Evolutionary conservation across 2,113 vertebrate species (phyloP), one percentile per base, ranked within the genome.

Genomic region (Oryzias celebensis): DNA sequence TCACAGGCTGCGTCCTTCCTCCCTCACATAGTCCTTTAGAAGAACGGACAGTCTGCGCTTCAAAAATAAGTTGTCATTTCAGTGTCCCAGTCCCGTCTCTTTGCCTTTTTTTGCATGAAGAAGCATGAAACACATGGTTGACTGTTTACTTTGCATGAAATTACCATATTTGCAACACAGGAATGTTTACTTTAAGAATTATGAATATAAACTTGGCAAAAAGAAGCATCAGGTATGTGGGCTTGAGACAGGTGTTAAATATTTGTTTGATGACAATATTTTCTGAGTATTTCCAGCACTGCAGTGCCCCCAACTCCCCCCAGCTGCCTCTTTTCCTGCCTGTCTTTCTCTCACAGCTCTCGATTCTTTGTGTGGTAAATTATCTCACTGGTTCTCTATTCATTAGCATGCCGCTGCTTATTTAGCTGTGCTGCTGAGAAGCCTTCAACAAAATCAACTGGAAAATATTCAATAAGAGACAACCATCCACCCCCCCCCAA

Each of bases 381-480:
- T 88, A 89, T 86, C 68, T 71, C 62, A 71, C 75, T 83, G 73
- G 31, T 89, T 87, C 83, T 85, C 65, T 69, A 70, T 90, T 92
- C 87, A 92, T 92, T 90, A 91, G 79, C 84, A 82, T 79, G 77
- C 87, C 81, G 87, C 61, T 79, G 82, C 82, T 83, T 82, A 88
- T 91, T 91, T 92, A 85, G 87, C 78, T 64, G 84, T 62, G 82
- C 85, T 82, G 80, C 78, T 81, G 73, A 85, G 84, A 84, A 84
- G 73, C 71, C 81, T 85, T 88, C 71, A 75, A 84, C 81, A 90
- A 90, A 91, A 91, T 85, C 84, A 90, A 85, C 87, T 84, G 87
- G 83, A 92, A 91, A 87, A 91, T 85, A 84, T 73, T 82, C 78
- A 79, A 87, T 88, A 87, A 67, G 76, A 79, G 65, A 77, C 62